Conservation (phyloP, 2,888 invertebrate species). For the Epistrophe eligans region DNA sequence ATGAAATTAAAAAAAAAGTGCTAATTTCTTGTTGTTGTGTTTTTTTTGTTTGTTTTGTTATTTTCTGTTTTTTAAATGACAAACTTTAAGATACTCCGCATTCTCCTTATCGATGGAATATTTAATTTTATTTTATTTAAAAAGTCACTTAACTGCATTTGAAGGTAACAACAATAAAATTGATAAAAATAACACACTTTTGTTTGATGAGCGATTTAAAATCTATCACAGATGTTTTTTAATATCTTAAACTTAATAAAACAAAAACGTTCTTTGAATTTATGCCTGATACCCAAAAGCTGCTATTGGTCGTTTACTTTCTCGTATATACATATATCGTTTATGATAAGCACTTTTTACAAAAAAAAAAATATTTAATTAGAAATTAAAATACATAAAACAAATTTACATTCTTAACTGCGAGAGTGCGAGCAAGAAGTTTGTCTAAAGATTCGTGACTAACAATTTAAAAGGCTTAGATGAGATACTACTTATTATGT, state of each 20-base stretch:
- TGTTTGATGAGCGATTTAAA: conserved; percentile 15
- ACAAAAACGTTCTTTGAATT: background rate
- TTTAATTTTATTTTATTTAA: background rate
- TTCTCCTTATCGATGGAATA: conserved; percentile 6
- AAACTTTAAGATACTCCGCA: conserved; percentile 32
- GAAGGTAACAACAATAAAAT: conserved; percentile 2
- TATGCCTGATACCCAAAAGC: background rate
- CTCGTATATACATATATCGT: background rate
- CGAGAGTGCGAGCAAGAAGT: background rate
- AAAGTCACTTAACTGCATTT: conserved; percentile 41
- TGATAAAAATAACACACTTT: conserved; percentile 13
- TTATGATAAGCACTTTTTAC: background rate
- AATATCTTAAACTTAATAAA: too few relatives aligned
- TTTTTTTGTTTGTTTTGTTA: conserved; percentile 3
- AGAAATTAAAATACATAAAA: conserved; percentile 2
- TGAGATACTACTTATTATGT: background rate
- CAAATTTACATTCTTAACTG: conserved; percentile 29
- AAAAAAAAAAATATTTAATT: background rate
- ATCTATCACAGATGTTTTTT: conserved; percentile 14
- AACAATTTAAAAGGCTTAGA: conserved; percentile 45
- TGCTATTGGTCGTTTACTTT: background rate
- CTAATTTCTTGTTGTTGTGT: conserved; percentile 35
- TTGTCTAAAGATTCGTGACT: conserved; percentile 57
- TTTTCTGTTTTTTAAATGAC: conserved; percentile 22
- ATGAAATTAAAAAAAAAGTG: conserved; percentile 50